Base-by-base conservation (phyloP, 2,888 invertebrate species). In the Pristionchus exspectatus region DNA sequence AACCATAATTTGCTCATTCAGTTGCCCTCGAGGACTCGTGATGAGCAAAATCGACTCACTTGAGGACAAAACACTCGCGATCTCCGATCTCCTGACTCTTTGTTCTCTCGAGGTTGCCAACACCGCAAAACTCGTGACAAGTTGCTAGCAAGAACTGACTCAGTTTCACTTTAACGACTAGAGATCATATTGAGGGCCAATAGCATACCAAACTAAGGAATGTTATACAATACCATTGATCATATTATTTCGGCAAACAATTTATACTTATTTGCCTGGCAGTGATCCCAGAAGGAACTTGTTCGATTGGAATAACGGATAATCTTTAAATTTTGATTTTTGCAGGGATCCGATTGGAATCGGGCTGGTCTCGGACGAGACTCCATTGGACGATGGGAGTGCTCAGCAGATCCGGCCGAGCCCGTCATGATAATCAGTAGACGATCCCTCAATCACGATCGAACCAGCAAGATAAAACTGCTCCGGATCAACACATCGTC, bases 81-180 rank as follows among this genome's bases (percentile, higher is more conserved):
- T 38, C 81, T 54, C 81, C n/a, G 81, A 81, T 50, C 81, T 81
- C 54, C 50, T 81, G n/a, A 81, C 81, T 81, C 81, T 81, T 27
- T 81, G 81, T 44, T 50, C 81, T 18, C 50, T 81, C 27, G 50
- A 81, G 50, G 81, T 27, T 44, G 27, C n/a, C 38, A 77, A 77
- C 38, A 24, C 38, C n/a, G 56, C 63, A 3, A 50, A 50, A 50
- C 63, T 63, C 63, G 63, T 63, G 63, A 63, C 63, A 24, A 63
- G 63, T 63, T 63, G 63, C 63, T 63, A 63, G 63, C 63, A 63
- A 21, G 24, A 63, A 63, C 24, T 63, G 63, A 63, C 63, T 63
- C 63, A 24, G 24, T 63, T 63, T 63, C 24, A 4, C 1, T 24
- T 63, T 63, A 10, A 10, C 63, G 63, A 63, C 24, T 56, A 63